Evolutionary conservation across 1,140 invertebrate genomes (phyloP), one percentile per base, ranked within the genome.

Genomic region (Trichomalopsis sarcophagae): DNA sequence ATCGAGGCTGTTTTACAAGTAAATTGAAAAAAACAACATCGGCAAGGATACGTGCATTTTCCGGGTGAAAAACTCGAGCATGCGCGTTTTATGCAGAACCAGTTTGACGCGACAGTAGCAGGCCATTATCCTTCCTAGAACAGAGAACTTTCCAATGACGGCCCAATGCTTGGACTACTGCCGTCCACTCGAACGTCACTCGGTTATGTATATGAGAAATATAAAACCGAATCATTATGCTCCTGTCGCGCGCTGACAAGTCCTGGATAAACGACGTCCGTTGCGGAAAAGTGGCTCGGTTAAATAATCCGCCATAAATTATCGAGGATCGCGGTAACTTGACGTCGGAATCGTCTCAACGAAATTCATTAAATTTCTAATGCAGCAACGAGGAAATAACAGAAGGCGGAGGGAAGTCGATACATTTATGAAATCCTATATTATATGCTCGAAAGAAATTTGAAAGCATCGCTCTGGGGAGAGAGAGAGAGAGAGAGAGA

Each of bases 351-450:
- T 66, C n/a, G 17, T 36, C 33, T 4, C 2, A 36, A 36, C 33
- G 33, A 36, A 36, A 17, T 66, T 66, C 62, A n/a, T 17, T n/a
- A 66, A 66, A 66, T 11, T 44, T 44, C 40, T 44, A 44, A 44
- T 44, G 10, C 10, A 9, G 1, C 40, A 44, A 44, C 40, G 6
- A 74, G 73, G 30, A 71, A 69, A 27, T 81, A 66, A 66, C 4
- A 11, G 6, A 11, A 14, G 62, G 14, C 0, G 62, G 1, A 17
- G 62, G 9, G 62, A n/a, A n/a, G 62, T 13, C 47, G 47, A 81
- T 81, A 74, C n/a, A 74, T 55, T 73, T 66, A 82, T 76, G 23
- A 76, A 75, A 75, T 62, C 36, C 6, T n/a, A 27, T 27, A 27
- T 27, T 36, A 36, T 36, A 36, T 27, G 33, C 9, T 14, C 7